Conservation (phyloP, 1,140 invertebrate species). For the Cotesia glomerata region DNA sequence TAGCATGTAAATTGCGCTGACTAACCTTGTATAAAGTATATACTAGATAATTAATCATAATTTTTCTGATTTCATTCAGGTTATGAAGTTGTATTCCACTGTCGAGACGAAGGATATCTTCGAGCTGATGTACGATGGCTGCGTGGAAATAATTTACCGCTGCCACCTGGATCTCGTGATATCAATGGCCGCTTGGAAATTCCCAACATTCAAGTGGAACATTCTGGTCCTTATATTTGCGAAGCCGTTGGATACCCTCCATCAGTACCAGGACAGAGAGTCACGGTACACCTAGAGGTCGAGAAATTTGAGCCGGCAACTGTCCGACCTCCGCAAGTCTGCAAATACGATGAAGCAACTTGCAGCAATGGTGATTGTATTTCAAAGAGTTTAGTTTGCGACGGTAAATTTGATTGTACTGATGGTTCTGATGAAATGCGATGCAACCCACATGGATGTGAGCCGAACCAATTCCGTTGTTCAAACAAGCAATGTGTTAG, state of each 20-base stretch:
- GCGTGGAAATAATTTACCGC: slow-evolving; percentile 70
- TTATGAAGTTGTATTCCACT: slow-evolving; percentile 89
- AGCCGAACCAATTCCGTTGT: slow-evolving; percentile 93
- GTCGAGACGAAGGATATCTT: slow-evolving; percentile 83
- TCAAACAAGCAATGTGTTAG: slow-evolving; percentile 86
- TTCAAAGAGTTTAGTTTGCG: slow-evolving; percentile 78
- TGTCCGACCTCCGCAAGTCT: slow-evolving; percentile 65
- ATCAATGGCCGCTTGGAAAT: slow-evolving; percentile 82
- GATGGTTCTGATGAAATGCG: slow-evolving; percentile 89
- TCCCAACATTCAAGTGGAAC: slow-evolving; percentile 77
- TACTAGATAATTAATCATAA: background rate
- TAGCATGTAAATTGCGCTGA: background rate
- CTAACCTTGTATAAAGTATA: background rate
- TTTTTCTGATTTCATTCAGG: slow-evolving; percentile 62
- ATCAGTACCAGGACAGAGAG: slow-evolving; percentile 64
- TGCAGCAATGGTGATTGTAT: slow-evolving; percentile 94
- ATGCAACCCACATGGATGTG: slow-evolving; percentile 81
- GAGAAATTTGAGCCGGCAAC: slow-evolving; percentile 66
- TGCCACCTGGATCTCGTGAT: slow-evolving; percentile 76
- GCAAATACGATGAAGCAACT: slow-evolving; percentile 81
- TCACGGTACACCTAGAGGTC: slow-evolving; percentile 73
- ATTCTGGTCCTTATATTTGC: slow-evolving; percentile 83
- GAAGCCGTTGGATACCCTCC: slow-evolving; percentile 74
- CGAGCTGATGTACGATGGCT: slow-evolving; percentile 80
- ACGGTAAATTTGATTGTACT: slow-evolving; percentile 80